Conservation (phyloP, 2,797 vertebrate genomes). For the Sebastes kiyomatsui region DNA sequence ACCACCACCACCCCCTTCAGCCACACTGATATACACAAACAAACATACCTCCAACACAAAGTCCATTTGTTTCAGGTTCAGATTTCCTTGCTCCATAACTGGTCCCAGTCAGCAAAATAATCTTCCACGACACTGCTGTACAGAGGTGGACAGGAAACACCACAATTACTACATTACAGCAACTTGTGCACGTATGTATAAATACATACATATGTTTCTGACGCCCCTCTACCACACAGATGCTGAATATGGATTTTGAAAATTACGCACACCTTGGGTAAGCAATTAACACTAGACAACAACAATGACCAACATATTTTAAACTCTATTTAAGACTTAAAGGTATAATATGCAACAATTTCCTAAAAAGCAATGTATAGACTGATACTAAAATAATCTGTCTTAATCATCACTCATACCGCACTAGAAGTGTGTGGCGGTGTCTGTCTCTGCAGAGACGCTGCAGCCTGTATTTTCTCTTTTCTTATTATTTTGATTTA, state of each 20-base stretch:
- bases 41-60: slow-evolving; percentile 31
- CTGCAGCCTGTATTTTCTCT: too few relatives aligned
- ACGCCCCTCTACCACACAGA: background rate
- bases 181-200: background rate
- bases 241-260: background rate
- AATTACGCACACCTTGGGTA: background rate
- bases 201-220: background rate
- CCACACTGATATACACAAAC: background rate
- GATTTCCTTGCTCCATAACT: too few relatives aligned
- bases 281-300: background rate
- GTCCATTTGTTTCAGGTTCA: slow-evolving; percentile 7
- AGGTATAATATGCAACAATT: too few relatives aligned
- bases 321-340: background rate
- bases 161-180: background rate
- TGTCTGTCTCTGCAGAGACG: too few relatives aligned
- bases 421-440: too few relatives aligned
- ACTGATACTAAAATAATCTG: too few relatives aligned
- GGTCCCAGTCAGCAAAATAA: background rate
- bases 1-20: background rate
- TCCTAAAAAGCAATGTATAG: too few relatives aligned
- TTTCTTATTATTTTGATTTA: too few relatives aligned
- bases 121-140: background rate
- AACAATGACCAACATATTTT: background rate
- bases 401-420: too few relatives aligned
- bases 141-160: background rate